Base-by-base conservation (phyloP, 64 coral and sea anemone species). In the Anthopleura sola region DNA sequence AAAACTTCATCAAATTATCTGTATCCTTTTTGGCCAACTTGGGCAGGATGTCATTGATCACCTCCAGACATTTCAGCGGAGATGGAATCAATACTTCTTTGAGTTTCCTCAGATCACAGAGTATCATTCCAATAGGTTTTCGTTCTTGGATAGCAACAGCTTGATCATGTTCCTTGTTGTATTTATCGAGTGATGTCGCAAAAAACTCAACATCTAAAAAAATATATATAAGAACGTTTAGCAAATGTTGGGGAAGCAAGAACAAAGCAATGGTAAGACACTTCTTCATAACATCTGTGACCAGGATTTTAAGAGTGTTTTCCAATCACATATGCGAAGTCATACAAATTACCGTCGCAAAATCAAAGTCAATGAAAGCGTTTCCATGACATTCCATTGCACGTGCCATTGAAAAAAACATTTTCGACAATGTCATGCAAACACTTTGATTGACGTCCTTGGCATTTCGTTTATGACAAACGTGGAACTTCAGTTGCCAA, bases 21-120 rank as follows among this genome's bases (percentile, higher is more conserved):
- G 92, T 92, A 78, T 93, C 58, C 78, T 82, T 95, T 66, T 99
- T 99, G 26, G 97, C 93, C 68, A 99, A 55, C n/a, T 88, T 99
- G 12, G 97, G 97, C 24, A 99, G 85, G 88, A 99, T 99, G 46
- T 99, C 93, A 82, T 99, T 91, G 78, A 99, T 99, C 3, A 98
- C 95, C 51, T 98, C 95, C 55, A 98, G 82, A 64, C 95, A 98
- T 48, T 94, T 98, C 3, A 98, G 57, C 29, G 95, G 95, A 66
- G 95, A 98, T 55, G 95, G 95, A 75, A 98, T 98, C 20, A 98
- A 85, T 24, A 98, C 92, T 94, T 98, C 89, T n/a, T 98, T 98
- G 80, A 98, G 87, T 83, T 94, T 98, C 34, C 84, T 94, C 34
- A 86, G 82, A 64, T 97, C 94, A 12, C 89, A 91, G 49, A 97